These are phyloP conservation scores for Lepisosteus osseus DNA, from an alignment of 2,113 vertebrate genomes.

Conservation along the genomic window DNA sequence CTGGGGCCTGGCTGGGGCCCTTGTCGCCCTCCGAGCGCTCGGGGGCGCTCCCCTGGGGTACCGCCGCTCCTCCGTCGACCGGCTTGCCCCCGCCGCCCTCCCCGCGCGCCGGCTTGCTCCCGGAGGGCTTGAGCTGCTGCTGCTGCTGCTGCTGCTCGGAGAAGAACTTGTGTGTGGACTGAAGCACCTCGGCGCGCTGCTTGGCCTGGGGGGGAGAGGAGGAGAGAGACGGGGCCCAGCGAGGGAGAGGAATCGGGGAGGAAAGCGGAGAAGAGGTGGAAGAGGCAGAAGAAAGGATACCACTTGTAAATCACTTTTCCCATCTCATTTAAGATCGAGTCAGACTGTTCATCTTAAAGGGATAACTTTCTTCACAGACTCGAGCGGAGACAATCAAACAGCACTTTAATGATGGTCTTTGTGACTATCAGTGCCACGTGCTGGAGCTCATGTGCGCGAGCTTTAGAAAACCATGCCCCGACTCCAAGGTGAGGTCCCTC, in stretches of 20 bases:
- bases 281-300: not conserved
- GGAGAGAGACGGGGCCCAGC: not conserved
- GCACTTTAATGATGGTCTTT: too few relatives aligned
- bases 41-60: slow-evolving; percentile 68
- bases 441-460: too few relatives aligned
- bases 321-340: not conserved
- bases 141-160: slow-evolving; percentile 84
- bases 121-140: slow-evolving; percentile 79
- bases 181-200: slow-evolving; percentile 96
- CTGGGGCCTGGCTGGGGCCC: slow-evolving; percentile 34
- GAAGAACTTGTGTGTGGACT: slow-evolving; percentile 97
- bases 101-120: slow-evolving; percentile 76
- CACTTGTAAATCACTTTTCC: not conserved
- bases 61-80: slow-evolving; percentile 64
- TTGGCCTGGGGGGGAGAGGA: slow-evolving; percentile 78
- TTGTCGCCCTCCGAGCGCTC: slow-evolving; percentile 80
- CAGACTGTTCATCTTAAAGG: too few relatives aligned
- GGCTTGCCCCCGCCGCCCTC: slow-evolving; percentile 72
- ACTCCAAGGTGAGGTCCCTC: not conserved
- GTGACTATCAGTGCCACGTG: too few relatives aligned
- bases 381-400: too few relatives aligned
- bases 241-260: too few relatives aligned
- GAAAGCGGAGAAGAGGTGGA: not conserved
- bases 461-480: too few relatives aligned
- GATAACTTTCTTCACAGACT: too few relatives aligned